Evolutionary conservation across 2,888 invertebrate species (phyloP), one percentile per base, ranked within the genome.

Genomic region (Anticlea derivata): DNA sequence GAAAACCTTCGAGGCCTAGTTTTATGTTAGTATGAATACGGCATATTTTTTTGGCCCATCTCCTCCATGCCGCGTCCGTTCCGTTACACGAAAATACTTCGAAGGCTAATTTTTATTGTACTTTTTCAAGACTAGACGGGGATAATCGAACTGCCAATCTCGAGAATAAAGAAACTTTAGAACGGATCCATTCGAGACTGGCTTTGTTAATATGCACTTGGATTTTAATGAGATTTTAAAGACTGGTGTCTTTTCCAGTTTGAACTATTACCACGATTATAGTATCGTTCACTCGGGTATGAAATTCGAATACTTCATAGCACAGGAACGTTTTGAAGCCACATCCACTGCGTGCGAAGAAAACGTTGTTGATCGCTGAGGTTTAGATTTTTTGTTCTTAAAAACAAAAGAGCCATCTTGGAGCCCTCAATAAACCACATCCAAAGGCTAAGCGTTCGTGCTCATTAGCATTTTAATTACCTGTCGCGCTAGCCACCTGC

Each of bases 141-240:
- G 82, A 86, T 88, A 88, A 89, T 88, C 86, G 87, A 89, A 84
- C 83, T 88, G 89, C 86, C 89, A 88, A 88, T 88, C 88, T 79
- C 61, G 73, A 67, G 79, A 78, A 84, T 83, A 86, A 86, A 81
- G 80, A 67, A 73, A 65, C 68, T 60, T 61, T 63, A 65, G 66
- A 64, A 57, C 58, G 65, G 63, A 78, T 78, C 79, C 80, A 80
- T 74, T 72, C 65, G 69, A 63, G 78, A 75, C 70, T 80, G 73
- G 8, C 44, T 48, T 48, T 40, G 47, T 75, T 76, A 79, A 27
- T 46, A 47, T 40, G 45, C 43, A 22, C 31, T 23, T 10, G 24
- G 29, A n/a, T 41, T 40, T 30, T 24, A 40, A 46, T 40, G 35
- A 38, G 43, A 8, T 43, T 38, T 38, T 23, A 23, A 17, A 8